Base-by-base conservation (phyloP, 2,113 vertebrate species). In the Toxotes chatareus region DNA sequence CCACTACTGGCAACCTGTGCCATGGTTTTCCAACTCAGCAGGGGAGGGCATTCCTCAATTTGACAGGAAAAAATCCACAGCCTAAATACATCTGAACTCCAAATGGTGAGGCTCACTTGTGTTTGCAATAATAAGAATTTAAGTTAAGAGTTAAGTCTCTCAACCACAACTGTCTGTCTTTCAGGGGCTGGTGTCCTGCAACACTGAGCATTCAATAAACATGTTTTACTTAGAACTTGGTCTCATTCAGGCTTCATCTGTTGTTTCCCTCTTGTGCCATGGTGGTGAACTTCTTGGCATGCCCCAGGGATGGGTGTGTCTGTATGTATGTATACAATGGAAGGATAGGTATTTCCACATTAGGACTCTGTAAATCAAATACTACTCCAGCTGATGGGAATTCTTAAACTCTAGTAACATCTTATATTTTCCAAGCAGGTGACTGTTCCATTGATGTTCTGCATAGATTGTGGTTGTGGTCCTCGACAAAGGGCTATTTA, bases 131-230 rank as follows among this genome's bases (percentile, higher is more conserved):
- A 0, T 5, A 12, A 56, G 14, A 38, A 4, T 63, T 36, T 19
- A 27, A 27, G 27, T 27, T 27, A 4, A 32, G 16, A 9, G n/a
- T 55, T 1, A n/a, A 7, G 1, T 73, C 21, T 53, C 5, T 56
- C 23, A 56, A 62, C 21, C 23, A 23, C 4, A 40, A 32, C 57
- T 47, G 60, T 61, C 7, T 81, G 60, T 61, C 7, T 81, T 78
- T 62, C 73, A 78, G 77, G 53, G 14, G 31, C 66, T 69, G 27
- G 10, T 17, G 4, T 76, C 40, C 55, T 57, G 23, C 16, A 0
- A 62, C 49, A 1, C 0, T 34, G 17, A 13, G 13, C 27, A 42
- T 44, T 57, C 46, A 88, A 79, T 85, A 76, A 88, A 88, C 11
- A 11, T 59, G 34, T 68, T 75, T 79, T 49, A 17, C 3, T 19